A percentile compares a stretch with the other conserved stretches of the same genome.
These are phyloP conservation scores for Drosophila sulfurigaster DNA, from an alignment of 1,140 invertebrate species.

Conservation along the genomic window DNA sequence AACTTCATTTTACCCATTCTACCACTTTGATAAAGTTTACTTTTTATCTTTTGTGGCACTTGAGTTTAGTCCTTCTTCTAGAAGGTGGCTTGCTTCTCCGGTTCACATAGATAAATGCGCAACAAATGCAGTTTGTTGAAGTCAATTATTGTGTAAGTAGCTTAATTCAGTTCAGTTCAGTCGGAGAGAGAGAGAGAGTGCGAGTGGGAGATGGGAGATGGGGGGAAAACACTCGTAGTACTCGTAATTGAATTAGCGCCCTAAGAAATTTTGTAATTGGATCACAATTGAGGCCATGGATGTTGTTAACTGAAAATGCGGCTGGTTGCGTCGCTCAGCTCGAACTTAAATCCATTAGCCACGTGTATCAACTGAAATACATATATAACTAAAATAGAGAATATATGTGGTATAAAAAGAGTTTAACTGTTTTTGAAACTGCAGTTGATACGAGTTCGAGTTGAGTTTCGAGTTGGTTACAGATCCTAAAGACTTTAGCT, in stretches of 20 bases:
- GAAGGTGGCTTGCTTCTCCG: background rate
- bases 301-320: conserved; percentile 7
- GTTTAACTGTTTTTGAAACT: background rate
- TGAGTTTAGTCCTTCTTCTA: conserved; percentile 30
- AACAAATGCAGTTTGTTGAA: conserved; percentile 81
- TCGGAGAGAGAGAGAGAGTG: too few species aligned
- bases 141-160: conserved; percentile 81
- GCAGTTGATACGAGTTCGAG: background rate
- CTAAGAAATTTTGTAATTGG: conserved; percentile 47
- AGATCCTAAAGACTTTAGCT: background rate
- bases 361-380: background rate
- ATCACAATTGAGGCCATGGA: conserved; percentile 34
- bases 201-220: too few species aligned
- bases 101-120: conserved; percentile 70
- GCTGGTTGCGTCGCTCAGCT: conserved; percentile 1
- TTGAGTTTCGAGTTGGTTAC: background rate
- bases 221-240: conserved; percentile 8
- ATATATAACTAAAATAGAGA: background rate
- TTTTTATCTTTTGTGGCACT: conserved; percentile 74
- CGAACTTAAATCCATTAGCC: conserved; percentile 12
- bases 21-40: conserved; percentile 61
- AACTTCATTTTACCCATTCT: conserved; percentile 10
- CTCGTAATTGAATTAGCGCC: conserved; percentile 49
- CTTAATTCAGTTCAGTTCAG: conserved; percentile 60
- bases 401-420: background rate